Base-by-base conservation (phyloP, 2,113 vertebrate species). In the Macrotis lagotis region DNA sequence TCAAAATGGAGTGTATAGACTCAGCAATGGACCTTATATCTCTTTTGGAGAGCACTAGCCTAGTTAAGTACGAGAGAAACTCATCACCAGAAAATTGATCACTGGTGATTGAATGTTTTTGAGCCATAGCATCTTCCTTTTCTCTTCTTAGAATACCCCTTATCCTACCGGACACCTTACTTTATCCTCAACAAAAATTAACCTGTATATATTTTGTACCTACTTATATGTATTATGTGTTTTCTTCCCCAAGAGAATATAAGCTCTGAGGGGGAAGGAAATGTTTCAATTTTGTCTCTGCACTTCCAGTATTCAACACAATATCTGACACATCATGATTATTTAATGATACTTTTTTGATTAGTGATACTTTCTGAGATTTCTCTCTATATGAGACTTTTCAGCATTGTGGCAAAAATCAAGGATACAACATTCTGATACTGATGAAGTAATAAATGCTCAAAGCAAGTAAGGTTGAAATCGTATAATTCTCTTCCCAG, bases 401-500 rank as follows among this genome's bases (percentile, higher is more conserved):
- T 14, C 28, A 66, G 55, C 55, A 28, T 66, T 66, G 14, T 66
- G 55, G 55, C 55, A 66, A 66, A 37, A 31, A 66, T 66, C 11
- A 66, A 37, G 31, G 28, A 66, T 66, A 66, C 0, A 66, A 0
- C 28, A 66, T 66, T 37, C 31, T 4, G 28, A 66, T 37, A 66
- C 28, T 3, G 10, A 14, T 37, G 28, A 66, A 66, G 11, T 37
- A 59, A 59, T 31, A 66, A 66, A 66, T 12, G 28, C 12, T 37
- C 55, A 66, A 37, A 66, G 55, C 11, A 66, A 66, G 55, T 66
- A 37, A 66, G 10, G 11, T 37, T 3, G 11, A 66, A 31, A 66
- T 11, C 11, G 37, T 50, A 83, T 53, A 14, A 47, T 2, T 93
- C 47, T 95, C 92, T 94, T 50, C 83, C 94, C 88, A 48, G 93